phyloP scores from a whole-genome alignment of 2,888 invertebrate genomes.

The Prosopocoilus inquinatus region DNA sequence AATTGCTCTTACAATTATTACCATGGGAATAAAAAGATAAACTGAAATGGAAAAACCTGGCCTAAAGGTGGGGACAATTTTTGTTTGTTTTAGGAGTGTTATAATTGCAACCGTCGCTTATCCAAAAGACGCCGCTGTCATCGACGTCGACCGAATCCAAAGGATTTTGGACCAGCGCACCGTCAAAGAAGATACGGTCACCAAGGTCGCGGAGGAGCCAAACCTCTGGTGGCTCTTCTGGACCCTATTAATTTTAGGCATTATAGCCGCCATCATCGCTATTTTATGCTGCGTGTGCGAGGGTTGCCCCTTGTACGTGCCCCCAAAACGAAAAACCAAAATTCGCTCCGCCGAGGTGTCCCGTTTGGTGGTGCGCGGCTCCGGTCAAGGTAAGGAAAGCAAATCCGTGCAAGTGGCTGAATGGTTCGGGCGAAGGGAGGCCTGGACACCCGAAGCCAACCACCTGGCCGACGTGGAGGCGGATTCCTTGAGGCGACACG shows the following conservation, averaged over 20 bases:
- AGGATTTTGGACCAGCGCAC: conserved; percentile 52
- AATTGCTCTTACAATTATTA: too few relatives aligned
- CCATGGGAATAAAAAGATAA: too few relatives aligned
- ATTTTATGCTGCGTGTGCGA: conserved; percentile 83
- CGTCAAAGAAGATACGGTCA: conserved; percentile 22
- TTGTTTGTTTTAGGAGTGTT: conserved; percentile 59
- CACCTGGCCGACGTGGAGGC: conserved; percentile 59
- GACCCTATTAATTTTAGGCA: conserved; percentile 70
- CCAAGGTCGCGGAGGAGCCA: conserved; percentile 40
- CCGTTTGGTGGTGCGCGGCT: conserved; percentile 71
- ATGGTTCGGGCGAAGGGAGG: conserved; percentile 75
- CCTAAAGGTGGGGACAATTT: too few relatives aligned
- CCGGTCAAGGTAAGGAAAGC: conserved; percentile 65
- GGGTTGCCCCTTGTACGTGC: conserved; percentile 79
- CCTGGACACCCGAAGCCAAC: conserved; percentile 76
- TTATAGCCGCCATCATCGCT: conserved; percentile 67
- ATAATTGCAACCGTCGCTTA: conserved; percentile 71
- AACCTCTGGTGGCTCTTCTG: conserved; percentile 71
- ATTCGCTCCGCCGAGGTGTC: conserved; percentile 73
- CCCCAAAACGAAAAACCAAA: conserved; percentile 69
- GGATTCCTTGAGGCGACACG: conserved; percentile 73
- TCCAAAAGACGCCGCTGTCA: conserved; percentile 61
- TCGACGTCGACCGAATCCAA: conserved; percentile 71
- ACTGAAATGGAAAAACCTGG: too few relatives aligned
- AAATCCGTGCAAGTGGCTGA: conserved; percentile 75